Conservation (phyloP, 1,140 invertebrate species). For the Megathymus violae region DNA sequence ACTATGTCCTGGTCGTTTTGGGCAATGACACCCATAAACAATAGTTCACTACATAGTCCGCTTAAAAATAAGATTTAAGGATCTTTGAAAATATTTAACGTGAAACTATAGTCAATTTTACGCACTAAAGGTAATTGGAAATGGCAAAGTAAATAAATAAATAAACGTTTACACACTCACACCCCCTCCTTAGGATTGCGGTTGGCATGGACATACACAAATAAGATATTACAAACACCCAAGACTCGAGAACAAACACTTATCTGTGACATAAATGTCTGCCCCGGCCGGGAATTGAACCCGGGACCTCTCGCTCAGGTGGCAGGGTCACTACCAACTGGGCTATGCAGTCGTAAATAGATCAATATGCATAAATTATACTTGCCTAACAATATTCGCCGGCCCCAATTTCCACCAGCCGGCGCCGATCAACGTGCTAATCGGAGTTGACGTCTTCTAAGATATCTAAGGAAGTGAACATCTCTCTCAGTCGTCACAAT, state of each 20-base stretch:
- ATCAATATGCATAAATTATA: conserved; percentile 27
- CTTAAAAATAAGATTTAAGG: neutral
- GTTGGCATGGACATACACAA: too few species aligned
- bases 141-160: conserved; percentile 33
- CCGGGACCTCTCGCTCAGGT: too few species aligned
- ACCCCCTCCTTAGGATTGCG: too few species aligned
- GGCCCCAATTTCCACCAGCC: conserved; percentile 38
- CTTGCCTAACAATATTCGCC: conserved; percentile 26
- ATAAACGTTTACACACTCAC: too few species aligned
- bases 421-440: conserved; percentile 31
- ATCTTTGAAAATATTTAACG: neutral
- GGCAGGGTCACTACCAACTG: too few species aligned
- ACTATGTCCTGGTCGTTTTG: neutral
- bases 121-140: conserved; percentile 32
- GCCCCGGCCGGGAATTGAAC: conserved; percentile 7
- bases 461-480: conserved; percentile 33
- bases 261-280: too few species aligned
- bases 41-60: neutral
- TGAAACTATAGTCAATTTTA: neutral
- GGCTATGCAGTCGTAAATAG: too few species aligned
- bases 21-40: neutral
- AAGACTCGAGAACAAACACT: too few species aligned
- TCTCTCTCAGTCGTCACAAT: conserved; percentile 25
- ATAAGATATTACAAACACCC: too few species aligned
- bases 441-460: conserved; percentile 43